A percentile compares a stretch with the other conserved stretches of the same genome.
phyloP scores from a whole-genome alignment of 2,113 vertebrate genomes.

The Actenoides hombroni region DNA sequence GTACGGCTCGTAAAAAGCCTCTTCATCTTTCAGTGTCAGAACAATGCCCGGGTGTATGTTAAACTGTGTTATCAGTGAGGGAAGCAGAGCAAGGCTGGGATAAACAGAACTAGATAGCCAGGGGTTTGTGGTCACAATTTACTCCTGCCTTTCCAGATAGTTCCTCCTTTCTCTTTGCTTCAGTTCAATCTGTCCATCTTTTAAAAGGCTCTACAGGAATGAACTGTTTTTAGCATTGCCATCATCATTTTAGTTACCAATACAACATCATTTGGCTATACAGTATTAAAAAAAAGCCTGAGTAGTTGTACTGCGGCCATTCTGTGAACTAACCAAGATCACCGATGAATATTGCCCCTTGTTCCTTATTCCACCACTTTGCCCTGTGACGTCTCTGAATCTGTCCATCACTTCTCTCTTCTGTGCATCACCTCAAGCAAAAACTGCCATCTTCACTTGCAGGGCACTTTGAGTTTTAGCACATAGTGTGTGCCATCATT shows the following conservation, averaged over 20 bases:
- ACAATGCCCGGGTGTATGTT: constrained; percentile 60
- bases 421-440: not conserved
- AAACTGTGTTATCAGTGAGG: constrained; percentile 66
- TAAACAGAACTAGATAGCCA: constrained; percentile 8
- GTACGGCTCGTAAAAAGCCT: constrained; percentile 59
- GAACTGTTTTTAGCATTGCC: not conserved
- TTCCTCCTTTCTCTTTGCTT: constrained; percentile 42
- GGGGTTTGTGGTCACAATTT: not conserved
- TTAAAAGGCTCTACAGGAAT: not conserved
- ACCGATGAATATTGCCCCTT: not conserved
- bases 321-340: not conserved
- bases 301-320: not conserved
- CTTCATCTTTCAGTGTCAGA: constrained; percentile 69
- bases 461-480: not conserved
- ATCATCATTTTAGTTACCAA: not conserved
- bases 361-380: not conserved
- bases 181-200: not conserved
- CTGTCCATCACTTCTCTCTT: not conserved
- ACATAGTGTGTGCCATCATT: not conserved
- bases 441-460: not conserved
- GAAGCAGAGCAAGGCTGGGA: constrained; percentile 54
- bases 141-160: not conserved
- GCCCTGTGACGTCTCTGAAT: not conserved
- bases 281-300: not conserved
- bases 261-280: not conserved